phyloP scores from a whole-genome alignment of 2,797 vertebrate genomes.

The Brachyrhaphis roseni region DNA sequence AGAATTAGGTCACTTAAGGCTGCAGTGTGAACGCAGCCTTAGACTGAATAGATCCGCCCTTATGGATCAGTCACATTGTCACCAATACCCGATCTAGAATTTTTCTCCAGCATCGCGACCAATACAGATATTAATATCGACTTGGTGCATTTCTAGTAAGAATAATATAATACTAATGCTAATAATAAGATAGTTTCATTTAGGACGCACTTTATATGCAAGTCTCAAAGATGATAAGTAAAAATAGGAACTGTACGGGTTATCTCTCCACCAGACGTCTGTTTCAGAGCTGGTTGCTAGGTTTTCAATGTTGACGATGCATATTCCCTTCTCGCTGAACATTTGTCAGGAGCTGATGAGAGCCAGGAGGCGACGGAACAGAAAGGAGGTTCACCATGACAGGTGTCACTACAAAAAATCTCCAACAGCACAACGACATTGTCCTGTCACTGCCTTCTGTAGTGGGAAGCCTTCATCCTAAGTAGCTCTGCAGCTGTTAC shows the following conservation, averaged over 20 bases:
- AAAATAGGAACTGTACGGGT: constrained; percentile 24
- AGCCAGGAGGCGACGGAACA: neutral
- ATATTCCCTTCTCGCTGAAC: constrained; percentile 31
- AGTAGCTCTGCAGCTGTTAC: constrained; percentile 52
- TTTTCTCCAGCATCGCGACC: no score
- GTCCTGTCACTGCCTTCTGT: constrained; percentile 23
- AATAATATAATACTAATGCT: no score
- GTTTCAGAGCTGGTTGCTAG: neutral
- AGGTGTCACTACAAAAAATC: constrained; percentile 19
- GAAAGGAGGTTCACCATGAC: constrained; percentile 19
- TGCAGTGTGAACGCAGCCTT: no score
- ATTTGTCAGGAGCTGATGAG: constrained; percentile 4
- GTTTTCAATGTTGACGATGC: constrained; percentile 18
- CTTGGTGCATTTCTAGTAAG: no score
- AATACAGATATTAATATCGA: no score
- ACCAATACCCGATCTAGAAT: no score
- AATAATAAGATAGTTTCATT: no score
- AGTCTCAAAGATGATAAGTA: neutral
- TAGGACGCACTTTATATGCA: no score
- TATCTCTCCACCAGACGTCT: constrained; percentile 15
- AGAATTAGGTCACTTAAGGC: no score
- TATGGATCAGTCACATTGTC: no score
- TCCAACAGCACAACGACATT: neutral
- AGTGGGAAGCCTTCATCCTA: constrained; percentile 22
- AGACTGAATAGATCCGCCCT: no score